These are phyloP conservation scores for Rhabdophis nuchalis DNA, from an alignment of 2,797 vertebrate species.

Conservation along the genomic window DNA sequence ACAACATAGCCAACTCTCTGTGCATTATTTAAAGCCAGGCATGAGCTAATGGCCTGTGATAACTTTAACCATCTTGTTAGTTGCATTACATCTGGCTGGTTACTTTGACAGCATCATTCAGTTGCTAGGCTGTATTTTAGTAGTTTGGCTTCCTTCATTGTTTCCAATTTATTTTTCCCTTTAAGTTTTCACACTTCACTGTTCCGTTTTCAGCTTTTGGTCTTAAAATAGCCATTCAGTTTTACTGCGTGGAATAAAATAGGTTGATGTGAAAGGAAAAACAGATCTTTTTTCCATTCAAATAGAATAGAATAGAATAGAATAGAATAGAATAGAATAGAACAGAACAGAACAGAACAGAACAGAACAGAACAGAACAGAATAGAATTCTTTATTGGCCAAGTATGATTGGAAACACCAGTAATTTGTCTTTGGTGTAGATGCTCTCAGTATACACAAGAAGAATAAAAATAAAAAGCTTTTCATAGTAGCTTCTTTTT, in stretches of 20 bases:
- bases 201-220: neutral
- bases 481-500: too few species aligned
- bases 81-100: neutral
- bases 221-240: neutral
- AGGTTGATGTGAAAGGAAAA: neutral
- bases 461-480: too few species aligned
- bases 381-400: too few species aligned
- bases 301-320: neutral
- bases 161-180: neutral
- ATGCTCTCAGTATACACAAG: too few species aligned
- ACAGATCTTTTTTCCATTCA: neutral
- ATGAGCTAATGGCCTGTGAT: neutral
- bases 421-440: too few species aligned
- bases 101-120: neutral
- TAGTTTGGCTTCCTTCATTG: neutral
- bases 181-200: neutral
- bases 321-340: too few species aligned
- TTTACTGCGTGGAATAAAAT: neutral
- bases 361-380: too few species aligned
- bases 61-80: neutral
- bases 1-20: neutral
- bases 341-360: neutral
- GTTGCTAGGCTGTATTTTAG: neutral
- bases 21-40: neutral
- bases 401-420: too few species aligned